Evolutionary conservation across 2,888 invertebrate genomes (phyloP), one percentile per base, ranked within the genome.

Genomic region (Mactromeris polynyma): DNA sequence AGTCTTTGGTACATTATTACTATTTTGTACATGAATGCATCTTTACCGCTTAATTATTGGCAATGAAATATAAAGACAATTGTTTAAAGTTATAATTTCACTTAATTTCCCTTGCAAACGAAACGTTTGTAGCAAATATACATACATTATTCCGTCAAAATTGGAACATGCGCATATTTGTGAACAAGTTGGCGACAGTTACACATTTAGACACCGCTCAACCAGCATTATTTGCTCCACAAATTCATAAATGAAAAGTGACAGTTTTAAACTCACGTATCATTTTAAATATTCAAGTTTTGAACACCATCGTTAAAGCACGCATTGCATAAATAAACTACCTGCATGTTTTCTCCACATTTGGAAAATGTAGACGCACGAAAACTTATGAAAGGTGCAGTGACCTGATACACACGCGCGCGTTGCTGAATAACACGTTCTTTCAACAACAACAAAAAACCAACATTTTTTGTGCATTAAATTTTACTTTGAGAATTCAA

Each of bases 161-260:
- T 73, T 36, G 17, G 26, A 73, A 73, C 73, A 73, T 73, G 36
- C 17, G 73, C 73, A 73, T 73, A 73, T 73, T 73, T 36, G 31
- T 33, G 17, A 73, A 33, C 19, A 73, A 6, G 17, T 17, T 14
- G 26, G 2, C 36, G 73, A 33, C 73, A 73, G 73, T 73, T 33
- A 73, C 26, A 73, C 33, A 36, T 73, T 19, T 36, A 73, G 17
- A 17, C 73, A 73, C 14, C 2, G 19, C 33, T 73, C 73, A 73
- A 73, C 73, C 73, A 73, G 73, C 73, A 73, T 73, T 0, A 19
- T 73, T 73, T 33, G 36, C 33, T 36, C 4, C 26, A 33, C 6
- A 73, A 73, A 26, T 73, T 36, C 36, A 73, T 36, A 33, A 73
- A 73, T 73, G 73, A 73, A 33, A 36, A 19, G 19, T 36, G 73